Base-by-base conservation (phyloP, 2,888 invertebrate genomes). In the Metellina segmentata region DNA sequence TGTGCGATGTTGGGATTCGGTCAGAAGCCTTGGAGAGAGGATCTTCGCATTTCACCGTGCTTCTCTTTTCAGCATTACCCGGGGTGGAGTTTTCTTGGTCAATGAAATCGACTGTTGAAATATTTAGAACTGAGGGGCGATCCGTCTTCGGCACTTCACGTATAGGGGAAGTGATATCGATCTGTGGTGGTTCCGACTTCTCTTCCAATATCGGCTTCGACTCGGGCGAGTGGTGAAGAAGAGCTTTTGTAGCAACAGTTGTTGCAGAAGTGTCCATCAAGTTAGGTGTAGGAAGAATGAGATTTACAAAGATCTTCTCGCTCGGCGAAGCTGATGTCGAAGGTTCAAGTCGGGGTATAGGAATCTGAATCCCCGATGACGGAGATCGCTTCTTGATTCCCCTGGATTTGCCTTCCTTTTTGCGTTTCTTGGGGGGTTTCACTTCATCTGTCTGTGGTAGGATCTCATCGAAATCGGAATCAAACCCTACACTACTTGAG, bases 401-500 rank as follows among this genome's bases (percentile, higher is more conserved):
- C 72, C 77, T 49, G 19, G 16, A 7, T n/a, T 78, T 83, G 20
- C 74, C 61, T 34, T 71, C 74, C 48, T 82, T 89, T 49, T 92
- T 92, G 7, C 81, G 71, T n/a, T 89, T 92, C 85, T 92, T 92
- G 6, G 69, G 51, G 0, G 82, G 72, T 71, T 77, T 70, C 20
- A 77, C 69, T 85, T 90, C 89, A 49, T 85, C 89, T 34, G 74
- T 74, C 69, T 85, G 85, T 34, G 79, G 92, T 70, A 81, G 71
- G 34, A 92, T 82, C 71, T 89, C 94, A 81, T 99, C 98, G 93
- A 98, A 98, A 94, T 99, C 98, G 0, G 98, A 98, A 94, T 98
- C 98, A 94, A 98, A 99, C 0, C 98, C 98, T 97, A 95, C 95
- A 90, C 98, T 98, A 94, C 98, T 98, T 0, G 98, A 98, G 74